Evolutionary conservation across 2,113 vertebrate species (phyloP), one percentile per base, ranked within the genome.

Genomic region (Benitochromis conjunctus): DNA sequence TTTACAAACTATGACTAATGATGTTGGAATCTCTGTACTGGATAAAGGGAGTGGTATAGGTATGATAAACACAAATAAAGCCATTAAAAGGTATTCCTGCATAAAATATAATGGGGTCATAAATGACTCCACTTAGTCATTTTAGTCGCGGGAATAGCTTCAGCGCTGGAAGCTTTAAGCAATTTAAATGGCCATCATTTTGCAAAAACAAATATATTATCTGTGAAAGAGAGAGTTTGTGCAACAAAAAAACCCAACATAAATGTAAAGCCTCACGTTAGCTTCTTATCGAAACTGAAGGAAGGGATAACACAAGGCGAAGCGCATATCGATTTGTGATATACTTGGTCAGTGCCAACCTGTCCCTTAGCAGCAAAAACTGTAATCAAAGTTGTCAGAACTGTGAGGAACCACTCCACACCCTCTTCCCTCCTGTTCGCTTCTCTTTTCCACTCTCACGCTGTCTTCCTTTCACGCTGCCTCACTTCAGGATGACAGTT

Each of bases 401-500:
- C 7, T 48, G 16, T 31, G 24, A 62, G 79, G 18, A 8, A 14
- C 10, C 18, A 19, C 24, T 46, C 24, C 55, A 29, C 55, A 8
- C 16, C 31, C 36, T 58, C 78, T 31, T 62, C 13, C 21, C 29
- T 85, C 54, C 16, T 12, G 5, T 34, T 71, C 55, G 51, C 12
- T 16, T 41, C 46, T 34, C 57, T 8, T 36, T 46, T n/a, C 71
- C 55, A 12, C 51, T 16, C 64, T 85, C 82, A 7, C 14, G 43
- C 34, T 29, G 54, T 86, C 80, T 95, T 48, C 80, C 91, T 88
- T 55, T 88, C 87, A 91, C 41, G 38, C 87, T 81, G 71, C 90
- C 89, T 81, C 41, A 84, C 86, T 85, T 48, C 94, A 99, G 98
- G 98, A 99, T 98, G 98, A 99, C 95, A 98, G 97, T 2, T 98